Conservation (phyloP, 2,888 invertebrate genomes). For the Bombylius major region DNA sequence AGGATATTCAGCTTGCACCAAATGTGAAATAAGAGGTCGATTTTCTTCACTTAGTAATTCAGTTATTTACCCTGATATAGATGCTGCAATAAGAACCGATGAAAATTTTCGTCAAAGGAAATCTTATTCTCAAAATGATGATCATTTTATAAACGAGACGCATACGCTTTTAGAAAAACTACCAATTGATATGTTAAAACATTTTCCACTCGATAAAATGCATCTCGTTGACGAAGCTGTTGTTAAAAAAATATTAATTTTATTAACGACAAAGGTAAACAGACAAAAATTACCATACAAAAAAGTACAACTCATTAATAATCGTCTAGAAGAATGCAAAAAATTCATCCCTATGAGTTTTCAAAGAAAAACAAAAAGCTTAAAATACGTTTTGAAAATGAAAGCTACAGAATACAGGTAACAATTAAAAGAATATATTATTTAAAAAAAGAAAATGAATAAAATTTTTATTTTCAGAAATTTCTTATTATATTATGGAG, state of each 20-base stretch:
- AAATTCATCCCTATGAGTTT: neutral
- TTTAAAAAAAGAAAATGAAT: too few relatives aligned
- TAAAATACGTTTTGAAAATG: neutral
- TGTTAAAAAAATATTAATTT: neutral
- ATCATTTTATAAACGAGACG: neutral
- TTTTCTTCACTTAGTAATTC: neutral
- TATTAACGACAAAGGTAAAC: neutral
- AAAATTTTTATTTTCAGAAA: neutral
- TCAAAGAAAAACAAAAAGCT: neutral
- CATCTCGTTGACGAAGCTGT: neutral
- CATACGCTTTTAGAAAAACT: neutral
- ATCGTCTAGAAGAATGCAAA: neutral
- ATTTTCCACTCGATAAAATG: too few relatives aligned
- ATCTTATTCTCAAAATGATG: neutral
- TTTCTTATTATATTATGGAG: neutral
- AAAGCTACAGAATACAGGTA: neutral
- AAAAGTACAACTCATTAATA: neutral
- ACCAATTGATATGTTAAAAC: neutral
- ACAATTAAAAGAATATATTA: too few relatives aligned
- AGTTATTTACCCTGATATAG: neutral
- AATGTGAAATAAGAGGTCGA: neutral
- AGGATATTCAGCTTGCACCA: neutral
- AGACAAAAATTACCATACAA: neutral
- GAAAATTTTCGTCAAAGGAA: neutral
- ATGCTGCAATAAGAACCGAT: neutral